Base-by-base conservation (phyloP, 1,140 invertebrate genomes). In the Drosophila miranda region DNA sequence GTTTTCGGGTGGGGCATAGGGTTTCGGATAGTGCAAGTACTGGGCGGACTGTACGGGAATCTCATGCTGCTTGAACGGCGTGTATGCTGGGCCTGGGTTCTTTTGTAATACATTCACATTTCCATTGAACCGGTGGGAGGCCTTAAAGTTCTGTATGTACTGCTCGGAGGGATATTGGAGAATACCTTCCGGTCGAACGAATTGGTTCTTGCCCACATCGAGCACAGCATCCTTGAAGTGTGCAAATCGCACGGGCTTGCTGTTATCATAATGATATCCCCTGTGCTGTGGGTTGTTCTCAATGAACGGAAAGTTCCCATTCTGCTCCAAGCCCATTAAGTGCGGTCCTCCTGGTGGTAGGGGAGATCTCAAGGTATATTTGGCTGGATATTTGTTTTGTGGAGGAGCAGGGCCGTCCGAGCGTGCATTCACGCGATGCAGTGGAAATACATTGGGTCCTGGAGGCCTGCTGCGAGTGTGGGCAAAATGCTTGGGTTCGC, bases 111-210 rank as follows among this genome's bases (percentile, higher is more conserved):
- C 1, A 38, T 38, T 64, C 11, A 76, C 38, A 43, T 83, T 87
- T 16, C 81, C 87, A 64, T 83, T 90, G 13, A 73, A 89, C 0
- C 58, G 54, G 1, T 75, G 89, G 0, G 89, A 89, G 0, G 86
- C 73, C 54, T 90, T 90, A 7, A 90, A 88, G 61, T 79, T 90
- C 21, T 68, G 81, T 13, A 67, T 52, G n/a, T 89, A 89, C 38
- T 86, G 78, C 6, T 81, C 68, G 11, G 74, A 69, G 6, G 63
- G 51, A 28, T 86, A 79, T 26, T 76, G 64, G 19, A 64, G 62
- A 1, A 14, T 43, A 1, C 59, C 49, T 2, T 76, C 76, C 6
- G 64, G 62, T 0, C 64, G 69, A 7, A 69, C 69, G 19, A 84
- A 90, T 9, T 77, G 72, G 59, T 72, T 84, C 26, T 87, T 87